Evolutionary conservation across 2,113 vertebrate species (phyloP).

Genomic region (Proterorhinus semilunaris): DNA sequence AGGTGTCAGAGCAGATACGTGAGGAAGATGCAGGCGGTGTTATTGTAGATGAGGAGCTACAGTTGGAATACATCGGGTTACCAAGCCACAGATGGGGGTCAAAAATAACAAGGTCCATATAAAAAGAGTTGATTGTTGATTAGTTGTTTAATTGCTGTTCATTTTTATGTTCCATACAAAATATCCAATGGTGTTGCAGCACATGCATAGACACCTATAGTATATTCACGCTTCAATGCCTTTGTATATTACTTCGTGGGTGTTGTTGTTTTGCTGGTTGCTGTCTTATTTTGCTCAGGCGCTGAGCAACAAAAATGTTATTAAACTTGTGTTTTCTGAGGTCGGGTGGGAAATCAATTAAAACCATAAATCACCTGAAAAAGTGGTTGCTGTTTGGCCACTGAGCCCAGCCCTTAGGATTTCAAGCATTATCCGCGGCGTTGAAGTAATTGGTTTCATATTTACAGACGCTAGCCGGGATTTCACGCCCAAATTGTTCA

Average conservation of each 20-base stretch:
- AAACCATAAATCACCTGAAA: slow-evolving; percentile 2
- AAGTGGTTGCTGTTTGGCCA: neutral
- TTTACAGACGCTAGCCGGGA: neutral
- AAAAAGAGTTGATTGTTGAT: neutral
- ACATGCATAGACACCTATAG: no score
- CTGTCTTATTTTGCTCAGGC: neutral
- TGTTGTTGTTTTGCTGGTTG: neutral
- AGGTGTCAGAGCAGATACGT: slow-evolving; percentile 58
- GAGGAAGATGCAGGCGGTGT: slow-evolving; percentile 25
- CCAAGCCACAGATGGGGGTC: neutral
- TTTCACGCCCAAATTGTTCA: slow-evolving; percentile 15
- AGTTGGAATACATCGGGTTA: neutral
- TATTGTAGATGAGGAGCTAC: slow-evolving; percentile 9
- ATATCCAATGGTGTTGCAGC: no score
- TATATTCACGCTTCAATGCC: no score
- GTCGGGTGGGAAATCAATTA: slow-evolving; percentile 2
- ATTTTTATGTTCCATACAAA: neutral
- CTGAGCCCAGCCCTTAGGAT: neutral
- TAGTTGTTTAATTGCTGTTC: no score
- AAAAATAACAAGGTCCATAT: neutral
- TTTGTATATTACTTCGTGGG: neutral
- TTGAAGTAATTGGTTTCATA: slow-evolving; percentile 6
- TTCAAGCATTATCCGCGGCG: neutral
- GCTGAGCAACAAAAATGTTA: neutral
- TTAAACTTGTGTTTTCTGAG: neutral